These are phyloP conservation scores for Menidia menidia DNA, from an alignment of 2,797 vertebrate species.

Conservation along the genomic window DNA sequence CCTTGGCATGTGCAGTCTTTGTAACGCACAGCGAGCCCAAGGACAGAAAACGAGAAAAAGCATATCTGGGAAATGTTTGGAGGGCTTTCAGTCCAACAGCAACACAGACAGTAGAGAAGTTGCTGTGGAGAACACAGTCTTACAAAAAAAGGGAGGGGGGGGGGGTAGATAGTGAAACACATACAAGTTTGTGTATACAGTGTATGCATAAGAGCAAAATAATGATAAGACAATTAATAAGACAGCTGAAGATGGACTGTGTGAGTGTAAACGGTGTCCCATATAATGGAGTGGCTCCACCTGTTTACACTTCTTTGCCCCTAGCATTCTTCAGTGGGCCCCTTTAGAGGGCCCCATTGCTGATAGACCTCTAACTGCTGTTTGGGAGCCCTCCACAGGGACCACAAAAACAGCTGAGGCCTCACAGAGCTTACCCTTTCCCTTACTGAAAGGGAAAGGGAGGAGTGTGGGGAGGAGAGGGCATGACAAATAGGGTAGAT, in stretches of 20 bases:
- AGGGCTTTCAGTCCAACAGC: conserved; percentile 58
- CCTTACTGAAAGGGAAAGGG: conserved; percentile 62
- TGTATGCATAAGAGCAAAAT: conserved; percentile 37
- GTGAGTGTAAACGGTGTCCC: conserved; percentile 56
- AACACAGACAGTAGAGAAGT: conserved; percentile 60
- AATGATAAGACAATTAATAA: conserved; percentile 37
- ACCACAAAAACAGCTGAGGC: conserved; percentile 71
- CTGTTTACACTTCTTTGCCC: conserved; percentile 92
- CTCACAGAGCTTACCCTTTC: conserved; percentile 46
- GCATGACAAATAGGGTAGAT: conserved; percentile 60
- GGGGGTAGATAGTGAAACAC: conserved; percentile 37
- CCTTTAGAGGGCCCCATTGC: conserved; percentile 86
- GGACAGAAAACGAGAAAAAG: conserved; percentile 42
- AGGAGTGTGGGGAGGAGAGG: conserved; percentile 45
- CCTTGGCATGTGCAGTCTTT: background rate
- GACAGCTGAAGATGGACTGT: conserved; percentile 53
- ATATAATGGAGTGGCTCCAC: conserved; percentile 89
- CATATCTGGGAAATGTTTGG: conserved; percentile 29
- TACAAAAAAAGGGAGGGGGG: background rate
- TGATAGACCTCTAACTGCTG: conserved; percentile 82
- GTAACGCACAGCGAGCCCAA: conserved; percentile 9
- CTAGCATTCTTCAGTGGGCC: conserved; percentile 85
- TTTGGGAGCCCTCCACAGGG: conserved; percentile 78
- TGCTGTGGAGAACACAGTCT: conserved; percentile 31
- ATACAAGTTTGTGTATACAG: conserved; percentile 14